phyloP scores from a whole-genome alignment of 92 coral and sea anemone species.

The Plumapathes pennacea region DNA sequence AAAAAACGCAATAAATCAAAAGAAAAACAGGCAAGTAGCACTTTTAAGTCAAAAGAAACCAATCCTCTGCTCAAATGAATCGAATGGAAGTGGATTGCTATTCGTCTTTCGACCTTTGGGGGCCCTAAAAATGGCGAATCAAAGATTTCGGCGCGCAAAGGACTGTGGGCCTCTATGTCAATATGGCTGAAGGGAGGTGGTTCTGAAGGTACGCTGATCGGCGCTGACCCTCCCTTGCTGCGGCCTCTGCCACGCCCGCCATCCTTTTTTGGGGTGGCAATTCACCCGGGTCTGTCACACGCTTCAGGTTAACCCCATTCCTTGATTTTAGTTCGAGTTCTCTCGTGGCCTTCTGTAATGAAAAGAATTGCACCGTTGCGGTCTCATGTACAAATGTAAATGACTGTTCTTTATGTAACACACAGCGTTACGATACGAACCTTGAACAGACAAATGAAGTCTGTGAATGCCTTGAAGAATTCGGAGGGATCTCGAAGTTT shows the following conservation, averaged over 20 bases:
- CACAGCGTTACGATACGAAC: constrained; percentile 20
- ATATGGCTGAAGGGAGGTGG: constrained; percentile 19
- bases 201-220: constrained; percentile 64
- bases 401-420: neutral
- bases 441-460: constrained; percentile 74
- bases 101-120: no score
- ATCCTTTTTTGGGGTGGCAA: constrained; percentile 8
- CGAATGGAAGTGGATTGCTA: no score
- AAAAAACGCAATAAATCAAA: no score
- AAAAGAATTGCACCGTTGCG: neutral
- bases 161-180: constrained; percentile 20
- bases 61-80: no score
- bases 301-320: constrained; percentile 46
- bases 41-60: no score
- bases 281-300: constrained; percentile 23
- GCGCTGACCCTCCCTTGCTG: constrained; percentile 75
- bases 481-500: constrained; percentile 88
- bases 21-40: no score
- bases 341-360: constrained; percentile 70
- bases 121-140: no score
- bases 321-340: constrained; percentile 60
- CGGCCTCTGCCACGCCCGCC: constrained; percentile 50
- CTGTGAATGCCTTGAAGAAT: constrained; percentile 82
- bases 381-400: neutral
- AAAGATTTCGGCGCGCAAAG: no score